Base-by-base conservation (phyloP, 1,140 invertebrate genomes). In the Pomacea maculata region DNA sequence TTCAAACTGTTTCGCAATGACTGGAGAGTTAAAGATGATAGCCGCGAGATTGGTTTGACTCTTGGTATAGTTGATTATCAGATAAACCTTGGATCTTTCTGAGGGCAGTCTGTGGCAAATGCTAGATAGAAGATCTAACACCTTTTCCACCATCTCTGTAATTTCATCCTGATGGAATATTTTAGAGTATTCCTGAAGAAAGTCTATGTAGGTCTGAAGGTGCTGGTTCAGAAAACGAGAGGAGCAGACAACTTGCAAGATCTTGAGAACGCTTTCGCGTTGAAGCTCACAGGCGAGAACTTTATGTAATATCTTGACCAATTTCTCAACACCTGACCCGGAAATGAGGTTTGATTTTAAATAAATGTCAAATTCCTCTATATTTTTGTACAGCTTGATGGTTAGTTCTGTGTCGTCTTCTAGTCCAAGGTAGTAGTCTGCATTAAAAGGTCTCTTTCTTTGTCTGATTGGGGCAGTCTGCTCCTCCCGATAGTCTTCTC, bases 61-160 rank as follows among this genome's bases (percentile, higher is more conserved):
- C 29, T 70, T 80, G 19, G 74, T 10, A 55, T 52, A 15, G 17
- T 19, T 17, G 29, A 80, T 11, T 29, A 72, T 17, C 9, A 63
- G 15, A 11, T 19, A 61, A 21, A 68, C 55, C 34, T 80, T 80
- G 9, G 70, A 63, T 57, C 68, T 55, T 21, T 72, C 57, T 5
- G 78, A 80, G 6, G 78, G 78, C 55, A 80, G 78, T 25, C n/a
- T 80, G n/a, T 55, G 71, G 72, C 67, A 73, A 29, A 80, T 71
- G 17, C 61, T 45, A 34, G 57, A 61, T 15, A 80, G 61, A 54
- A 80, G 12, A 25, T 8, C 34, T 11, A 61, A 70, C 19, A 74
- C 7, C 29, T 25, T 25, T 25, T 74, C 45, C 14, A 74, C 11
- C 34, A 17, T 80, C 78, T 9, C 78, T 9, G 63, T 12, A 11